These are phyloP conservation scores for Peromyscus maniculatus DNA, from an alignment of 2,113 vertebrate genomes.

Conservation along the genomic window DNA sequence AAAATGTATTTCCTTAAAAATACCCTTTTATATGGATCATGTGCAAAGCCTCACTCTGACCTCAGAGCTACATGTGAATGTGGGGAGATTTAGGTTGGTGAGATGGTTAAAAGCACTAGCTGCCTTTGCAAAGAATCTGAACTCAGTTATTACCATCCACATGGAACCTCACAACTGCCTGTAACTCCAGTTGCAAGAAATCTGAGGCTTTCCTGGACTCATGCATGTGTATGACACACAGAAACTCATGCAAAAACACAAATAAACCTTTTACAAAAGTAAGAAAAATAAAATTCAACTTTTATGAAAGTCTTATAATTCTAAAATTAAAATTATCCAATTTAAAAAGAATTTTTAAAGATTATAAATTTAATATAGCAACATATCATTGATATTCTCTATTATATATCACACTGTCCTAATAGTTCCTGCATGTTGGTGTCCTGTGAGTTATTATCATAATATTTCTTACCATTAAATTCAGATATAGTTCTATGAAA, in stretches of 20 bases:
- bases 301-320: background rate
- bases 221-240: too few species aligned
- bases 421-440: background rate
- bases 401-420: background rate
- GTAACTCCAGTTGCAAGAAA: background rate
- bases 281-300: background rate
- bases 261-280: background rate
- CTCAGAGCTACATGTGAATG: background rate
- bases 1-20: slow-evolving; percentile 1
- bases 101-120: background rate
- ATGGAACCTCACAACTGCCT: background rate
- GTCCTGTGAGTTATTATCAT: background rate
- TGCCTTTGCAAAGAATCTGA: background rate
- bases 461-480: background rate
- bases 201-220: background rate
- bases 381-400: background rate
- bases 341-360: background rate
- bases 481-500: background rate
- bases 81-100: background rate
- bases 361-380: background rate
- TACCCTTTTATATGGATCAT: background rate
- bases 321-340: background rate
- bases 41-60: background rate
- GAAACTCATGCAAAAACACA: background rate
- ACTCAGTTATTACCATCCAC: too few species aligned